These are phyloP conservation scores for Apus apus DNA, from an alignment of 2,113 vertebrate genomes.

Conservation along the genomic window DNA sequence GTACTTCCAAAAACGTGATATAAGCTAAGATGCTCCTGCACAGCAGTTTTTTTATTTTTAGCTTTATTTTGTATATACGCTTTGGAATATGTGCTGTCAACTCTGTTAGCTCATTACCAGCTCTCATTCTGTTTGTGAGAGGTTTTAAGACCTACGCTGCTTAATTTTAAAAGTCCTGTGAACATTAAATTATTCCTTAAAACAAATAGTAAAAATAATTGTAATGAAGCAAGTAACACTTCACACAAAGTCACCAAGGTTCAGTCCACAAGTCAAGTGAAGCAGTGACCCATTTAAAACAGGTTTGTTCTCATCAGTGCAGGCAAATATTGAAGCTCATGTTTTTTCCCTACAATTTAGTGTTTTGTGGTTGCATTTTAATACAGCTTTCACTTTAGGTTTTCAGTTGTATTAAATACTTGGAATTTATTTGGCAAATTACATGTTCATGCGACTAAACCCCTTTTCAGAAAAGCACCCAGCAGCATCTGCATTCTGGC, in stretches of 20 bases:
- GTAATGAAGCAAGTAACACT: neutral
- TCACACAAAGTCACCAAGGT: neutral
- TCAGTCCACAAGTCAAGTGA: neutral
- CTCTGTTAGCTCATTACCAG: neutral
- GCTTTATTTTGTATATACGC: constrained; percentile 53
- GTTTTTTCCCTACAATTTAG: neutral
- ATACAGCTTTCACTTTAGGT: neutral
- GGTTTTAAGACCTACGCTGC: neutral
- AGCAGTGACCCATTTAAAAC: neutral
- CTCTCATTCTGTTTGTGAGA: neutral
- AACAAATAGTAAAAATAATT: neutral
- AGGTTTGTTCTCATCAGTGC: neutral
- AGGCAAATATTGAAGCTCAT: neutral
- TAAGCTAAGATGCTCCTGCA: constrained; percentile 62
- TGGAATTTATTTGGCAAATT: constrained; percentile 42
- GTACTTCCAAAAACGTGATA: constrained; percentile 72
- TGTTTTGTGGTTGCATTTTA: neutral
- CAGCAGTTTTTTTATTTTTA: constrained; percentile 52
- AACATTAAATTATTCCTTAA: neutral
- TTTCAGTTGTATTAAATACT: constrained; percentile 37
- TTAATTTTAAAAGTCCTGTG: neutral
- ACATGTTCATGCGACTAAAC: neutral
- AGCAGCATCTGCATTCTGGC: constrained; percentile 6
- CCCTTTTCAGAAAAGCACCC: neutral
- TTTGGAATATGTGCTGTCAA: constrained; percentile 49